Evolutionary conservation across 2,888 invertebrate species (phyloP).

Genomic region (Heliconius sara): DNA sequence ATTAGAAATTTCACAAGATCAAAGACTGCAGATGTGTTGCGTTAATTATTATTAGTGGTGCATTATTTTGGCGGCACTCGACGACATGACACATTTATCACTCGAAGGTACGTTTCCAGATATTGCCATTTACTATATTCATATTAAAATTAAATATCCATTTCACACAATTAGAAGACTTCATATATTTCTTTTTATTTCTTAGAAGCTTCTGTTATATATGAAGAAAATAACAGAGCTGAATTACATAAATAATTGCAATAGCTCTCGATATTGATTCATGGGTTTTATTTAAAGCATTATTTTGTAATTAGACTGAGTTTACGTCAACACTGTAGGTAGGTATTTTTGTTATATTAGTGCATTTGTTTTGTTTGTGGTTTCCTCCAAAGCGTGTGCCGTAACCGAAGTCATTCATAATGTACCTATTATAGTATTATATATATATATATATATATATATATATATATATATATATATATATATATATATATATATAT

Average conservation of each 20-base stretch:
- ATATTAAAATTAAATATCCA: constrained; percentile 11
- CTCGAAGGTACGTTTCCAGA: constrained; percentile 7
- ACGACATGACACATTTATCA: constrained; percentile 22
- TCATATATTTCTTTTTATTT: not conserved
- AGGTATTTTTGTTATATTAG: constrained; percentile 10
- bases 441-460: no score
- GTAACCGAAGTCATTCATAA: constrained; percentile 42
- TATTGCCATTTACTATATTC: not conserved
- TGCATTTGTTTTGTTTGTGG: constrained; percentile 38
- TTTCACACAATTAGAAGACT: not conserved
- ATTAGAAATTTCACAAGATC: constrained; percentile 22
- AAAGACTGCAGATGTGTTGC: constrained; percentile 20
- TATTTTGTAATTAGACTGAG: constrained; percentile 36
- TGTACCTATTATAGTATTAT: not conserved
- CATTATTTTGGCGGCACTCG: constrained; percentile 30
- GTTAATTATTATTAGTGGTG: constrained; percentile 22
- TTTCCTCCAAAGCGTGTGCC: constrained; percentile 42
- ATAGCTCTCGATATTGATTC: constrained; percentile 37
- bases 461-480: no score
- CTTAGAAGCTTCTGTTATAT: not conserved
- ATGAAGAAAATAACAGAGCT: not conserved
- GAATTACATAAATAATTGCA: constrained; percentile 32
- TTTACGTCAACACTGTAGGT: constrained; percentile 35
- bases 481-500: no score
- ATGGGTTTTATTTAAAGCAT: constrained; percentile 45